A percentile compares a stretch with the other conserved stretches of the same genome.
Conservation (phyloP, 2,888 invertebrate species). For the Lutraria lutraria region DNA sequence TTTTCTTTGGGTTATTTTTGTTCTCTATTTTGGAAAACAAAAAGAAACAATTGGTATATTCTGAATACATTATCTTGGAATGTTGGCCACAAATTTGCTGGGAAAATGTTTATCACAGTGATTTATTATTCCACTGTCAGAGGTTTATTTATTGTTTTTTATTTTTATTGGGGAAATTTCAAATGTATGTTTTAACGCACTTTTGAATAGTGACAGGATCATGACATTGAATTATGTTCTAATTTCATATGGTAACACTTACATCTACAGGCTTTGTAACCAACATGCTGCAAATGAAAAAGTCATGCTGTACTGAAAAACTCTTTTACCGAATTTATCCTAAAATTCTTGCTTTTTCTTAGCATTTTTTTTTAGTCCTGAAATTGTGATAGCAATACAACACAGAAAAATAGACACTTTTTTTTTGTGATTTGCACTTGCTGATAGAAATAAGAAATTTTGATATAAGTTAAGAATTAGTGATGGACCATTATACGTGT, state of each 20-base stretch:
- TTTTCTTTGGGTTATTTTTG: slow-evolving; percentile 24
- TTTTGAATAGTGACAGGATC: neutral
- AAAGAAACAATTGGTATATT: slow-evolving; percentile 12
- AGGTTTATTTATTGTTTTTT: slow-evolving; percentile 16
- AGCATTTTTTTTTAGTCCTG: neutral
- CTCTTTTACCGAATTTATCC: neutral
- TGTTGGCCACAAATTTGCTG: neutral
- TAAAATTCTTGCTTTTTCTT: neutral
- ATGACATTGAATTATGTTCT: slow-evolving; percentile 15
- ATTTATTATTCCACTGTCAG: slow-evolving; percentile 14
- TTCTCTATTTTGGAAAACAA: neutral
- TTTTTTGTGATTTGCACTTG: too few species aligned
- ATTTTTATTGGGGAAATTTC: slow-evolving; percentile 6
- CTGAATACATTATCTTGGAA: slow-evolving; percentile 8
- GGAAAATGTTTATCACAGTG: slow-evolving; percentile 17
- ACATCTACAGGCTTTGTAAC: neutral
- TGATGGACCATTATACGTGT: too few species aligned
- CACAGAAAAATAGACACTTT: too few species aligned
- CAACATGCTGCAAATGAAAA: neutral
- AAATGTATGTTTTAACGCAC: neutral
- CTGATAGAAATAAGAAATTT: too few species aligned
- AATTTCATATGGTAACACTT: slow-evolving; percentile 22
- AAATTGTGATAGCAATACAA: neutral
- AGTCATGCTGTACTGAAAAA: neutral
- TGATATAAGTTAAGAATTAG: too few species aligned